phyloP scores from a whole-genome alignment of 2,888 invertebrate genomes.

The Acronicta aceris region DNA sequence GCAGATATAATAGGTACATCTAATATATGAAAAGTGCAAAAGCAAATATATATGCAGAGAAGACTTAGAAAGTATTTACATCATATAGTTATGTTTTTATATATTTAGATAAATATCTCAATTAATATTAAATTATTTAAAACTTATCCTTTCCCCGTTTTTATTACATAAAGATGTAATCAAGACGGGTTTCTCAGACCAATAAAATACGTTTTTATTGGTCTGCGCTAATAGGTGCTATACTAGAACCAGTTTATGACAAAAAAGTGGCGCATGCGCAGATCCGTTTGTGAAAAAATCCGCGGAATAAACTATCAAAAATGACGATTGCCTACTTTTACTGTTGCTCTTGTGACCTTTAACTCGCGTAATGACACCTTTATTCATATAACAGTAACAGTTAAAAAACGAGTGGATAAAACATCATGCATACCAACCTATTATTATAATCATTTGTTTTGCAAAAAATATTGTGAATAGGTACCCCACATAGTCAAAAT shows the following conservation, averaged over 20 bases:
- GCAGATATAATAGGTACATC: too few relatives aligned
- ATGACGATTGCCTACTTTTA: conserved; percentile 54
- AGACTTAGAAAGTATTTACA: too few relatives aligned
- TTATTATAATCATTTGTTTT: conserved; percentile 12
- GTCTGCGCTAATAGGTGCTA: background rate
- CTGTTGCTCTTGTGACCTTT: conserved; percentile 53
- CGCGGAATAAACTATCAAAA: conserved; percentile 17
- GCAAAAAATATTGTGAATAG: conserved; percentile 16
- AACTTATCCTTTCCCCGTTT: conserved; percentile 16
- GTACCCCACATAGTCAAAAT: background rate
- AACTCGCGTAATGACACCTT: conserved; percentile 46
- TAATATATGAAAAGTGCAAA: too few relatives aligned
- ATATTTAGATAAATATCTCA: background rate
- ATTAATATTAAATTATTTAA: conserved; percentile 3
- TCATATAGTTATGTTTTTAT: too few relatives aligned
- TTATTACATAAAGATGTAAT: conserved; percentile 24
- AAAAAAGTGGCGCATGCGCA: conserved; percentile 5
- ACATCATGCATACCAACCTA: background rate
- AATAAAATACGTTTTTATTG: conserved; percentile 1
- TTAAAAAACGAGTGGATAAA: conserved; percentile 10
- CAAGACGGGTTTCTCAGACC: background rate
- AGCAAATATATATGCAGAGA: too few relatives aligned
- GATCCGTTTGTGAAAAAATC: conserved; percentile 7
- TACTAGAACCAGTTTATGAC: conserved; percentile 14
- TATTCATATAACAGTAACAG: conserved; percentile 47